Evolutionary conservation across 2,797 vertebrate species (phyloP), one percentile per base, ranked within the genome.

Genomic region (Ammospiza maritima): DNA sequence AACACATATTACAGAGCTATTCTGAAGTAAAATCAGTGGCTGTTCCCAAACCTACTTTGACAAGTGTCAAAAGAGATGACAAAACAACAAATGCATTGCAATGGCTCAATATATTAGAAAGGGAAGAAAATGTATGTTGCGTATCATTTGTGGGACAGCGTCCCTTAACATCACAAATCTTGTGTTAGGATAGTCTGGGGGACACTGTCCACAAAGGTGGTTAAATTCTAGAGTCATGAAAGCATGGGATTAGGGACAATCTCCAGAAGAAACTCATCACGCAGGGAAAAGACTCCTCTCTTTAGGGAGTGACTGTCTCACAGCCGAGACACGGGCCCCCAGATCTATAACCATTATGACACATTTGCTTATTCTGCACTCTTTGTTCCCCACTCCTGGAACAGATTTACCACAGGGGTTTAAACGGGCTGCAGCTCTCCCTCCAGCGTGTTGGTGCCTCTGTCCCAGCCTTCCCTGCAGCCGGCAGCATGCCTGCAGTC

Each of bases 401-500:
- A 44, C 13, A 64, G 56, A 57, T 73, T 80, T 77, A 62, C 11
- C 27, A 4, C 25, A 36, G 50, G 56, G 8, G 9, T 81, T 78
- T 67, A 56, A 44, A 62, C 6, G 22, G 44, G 25, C 29, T 75
- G 27, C 53, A 40, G 22, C 38, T 88, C 60, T 47, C 53, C 47
- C 53, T 90, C 34, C 48, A 56, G 38, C 13, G 0, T 6, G 8
- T 3, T 29, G 10, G 23, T 64, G 32, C 5, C 13, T 75, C 53
- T 13, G 30, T 66, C 22, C 13, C 58, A 76, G 38, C 40, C 23
- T 44, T 42, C 34, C 10, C 22, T 66, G 22, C 58, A 85, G 44
- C 51, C 13, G 0, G 8, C 42, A 85, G 57, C 1, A 0, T 0
- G 16, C n/a, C 67, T 65, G 48, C 38, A 53, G 3, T 21, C 56